Percentiles rank a stretch among this genome's conserved stretches.
These are phyloP conservation scores for Lerista edwardsae DNA, from an alignment of 2,797 vertebrate species.

Conservation along the genomic window DNA sequence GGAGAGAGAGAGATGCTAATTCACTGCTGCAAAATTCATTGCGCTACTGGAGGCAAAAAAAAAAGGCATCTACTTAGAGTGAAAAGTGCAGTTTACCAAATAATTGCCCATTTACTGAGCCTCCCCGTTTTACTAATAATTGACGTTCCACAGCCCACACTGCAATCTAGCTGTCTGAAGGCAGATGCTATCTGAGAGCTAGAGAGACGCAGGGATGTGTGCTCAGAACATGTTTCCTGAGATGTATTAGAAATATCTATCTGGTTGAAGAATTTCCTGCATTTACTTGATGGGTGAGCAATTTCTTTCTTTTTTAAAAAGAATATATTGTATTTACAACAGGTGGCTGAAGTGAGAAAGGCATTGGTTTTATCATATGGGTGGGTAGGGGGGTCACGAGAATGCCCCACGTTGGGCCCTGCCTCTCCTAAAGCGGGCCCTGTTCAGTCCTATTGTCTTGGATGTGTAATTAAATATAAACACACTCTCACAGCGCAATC, in stretches of 20 bases:
- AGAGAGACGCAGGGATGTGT: background rate
- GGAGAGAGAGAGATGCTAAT: slow-evolving; percentile 29
- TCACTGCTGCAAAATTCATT: background rate
- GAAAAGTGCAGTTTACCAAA: slow-evolving; percentile 52
- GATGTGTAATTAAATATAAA: no score
- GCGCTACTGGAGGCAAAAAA: background rate
- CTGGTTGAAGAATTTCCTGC: background rate
- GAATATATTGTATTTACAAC: background rate
- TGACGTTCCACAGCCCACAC: slow-evolving; percentile 27
- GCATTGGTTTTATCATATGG: no score
- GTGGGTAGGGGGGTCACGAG: background rate
- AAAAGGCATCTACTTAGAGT: background rate
- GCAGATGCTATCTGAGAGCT: slow-evolving; percentile 15
- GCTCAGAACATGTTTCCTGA: background rate
- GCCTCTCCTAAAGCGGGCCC: no score
- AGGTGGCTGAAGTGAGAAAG: background rate
- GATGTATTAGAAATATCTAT: background rate
- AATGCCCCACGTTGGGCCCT: no score
- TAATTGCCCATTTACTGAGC: slow-evolving; percentile 52
- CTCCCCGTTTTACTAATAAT: slow-evolving; percentile 34
- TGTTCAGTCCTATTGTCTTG: no score
- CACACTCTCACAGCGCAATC: background rate
- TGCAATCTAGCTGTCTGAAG: slow-evolving; percentile 44
- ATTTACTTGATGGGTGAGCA: background rate
- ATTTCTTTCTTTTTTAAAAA: background rate